Evolutionary conservation across 2,888 invertebrate genomes (phyloP).

Genomic region (Mactromeris polynyma): DNA sequence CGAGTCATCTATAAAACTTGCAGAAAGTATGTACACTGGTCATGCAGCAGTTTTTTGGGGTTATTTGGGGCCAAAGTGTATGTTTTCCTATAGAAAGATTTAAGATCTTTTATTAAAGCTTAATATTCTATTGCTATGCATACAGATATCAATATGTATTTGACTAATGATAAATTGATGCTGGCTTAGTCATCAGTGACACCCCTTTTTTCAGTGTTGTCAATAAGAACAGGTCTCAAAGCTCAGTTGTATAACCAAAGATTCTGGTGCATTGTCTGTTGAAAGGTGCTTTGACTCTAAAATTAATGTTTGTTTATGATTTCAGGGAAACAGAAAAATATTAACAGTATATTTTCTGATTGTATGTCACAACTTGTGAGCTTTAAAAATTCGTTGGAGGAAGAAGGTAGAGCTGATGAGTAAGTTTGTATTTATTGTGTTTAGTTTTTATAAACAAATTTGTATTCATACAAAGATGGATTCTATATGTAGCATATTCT

Average conservation of each 20-base stretch:
- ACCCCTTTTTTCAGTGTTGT: not conserved
- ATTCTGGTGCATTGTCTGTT: no score
- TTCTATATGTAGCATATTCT: no score
- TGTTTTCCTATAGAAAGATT: not conserved
- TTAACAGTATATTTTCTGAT: conserved; percentile 75
- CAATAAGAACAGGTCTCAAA: no score
- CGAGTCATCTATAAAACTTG: conserved; percentile 60
- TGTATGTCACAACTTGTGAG: conserved; percentile 72
- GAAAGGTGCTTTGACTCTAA: not conserved
- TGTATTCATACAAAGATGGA: no score
- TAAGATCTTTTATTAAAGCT: no score
- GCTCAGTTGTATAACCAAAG: no score
- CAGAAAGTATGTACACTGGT: conserved; percentile 69
- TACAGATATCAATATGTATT: not conserved
- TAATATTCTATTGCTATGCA: not conserved
- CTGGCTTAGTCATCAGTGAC: no score
- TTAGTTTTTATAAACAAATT: no score
- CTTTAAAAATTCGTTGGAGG: conserved; percentile 72
- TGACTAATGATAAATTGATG: not conserved
- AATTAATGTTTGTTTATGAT: conserved; percentile 19
- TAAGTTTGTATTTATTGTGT: conserved; percentile 61
- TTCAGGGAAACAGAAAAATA: conserved; percentile 77
- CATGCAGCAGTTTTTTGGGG: not conserved
- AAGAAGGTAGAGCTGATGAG: conserved; percentile 74
- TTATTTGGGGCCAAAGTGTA: not conserved